Base-by-base conservation (phyloP, 2,888 invertebrate genomes). In the Tipula helvola region DNA sequence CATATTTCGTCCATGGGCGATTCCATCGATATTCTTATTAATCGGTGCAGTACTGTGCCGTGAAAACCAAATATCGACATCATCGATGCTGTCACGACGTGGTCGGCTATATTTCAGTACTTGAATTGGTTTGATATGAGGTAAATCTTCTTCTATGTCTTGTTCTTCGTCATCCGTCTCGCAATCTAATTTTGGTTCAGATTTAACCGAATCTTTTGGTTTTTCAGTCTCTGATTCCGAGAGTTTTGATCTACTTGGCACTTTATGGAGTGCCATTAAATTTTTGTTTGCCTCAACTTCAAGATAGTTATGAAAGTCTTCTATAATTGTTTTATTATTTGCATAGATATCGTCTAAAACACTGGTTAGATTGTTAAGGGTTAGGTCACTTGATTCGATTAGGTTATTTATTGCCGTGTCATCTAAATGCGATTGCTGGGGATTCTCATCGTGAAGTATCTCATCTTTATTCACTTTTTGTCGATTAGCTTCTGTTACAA, bases 51-150 rank as follows among this genome's bases (percentile, higher is more conserved):
- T n/a, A 8, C 13, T 39, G 18, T 85, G 85, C 3, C 42, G 39
- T 44, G 87, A 87, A 86, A 89, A 89, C 88, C 89, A 89, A 47
- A 86, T 87, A 52, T 89, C 88, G n/a, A 88, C 86, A 39, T 89
- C 88, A 57, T 88, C 88, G 83, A 89, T 89, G 57, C 88, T 88
- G 36, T 88, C 88, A 28, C 88, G 86, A 13, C 88, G 88, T 86
- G 84, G 84, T 0, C 84, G 36, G 39, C 16, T 3, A 5, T 39
- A 84, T 84, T 84, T 84, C n/a, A 84, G 39, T 84, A 39, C n/a
- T n/a, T 84, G 13, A 10, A 71, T 71, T 71, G 71, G 71, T 71
- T 71, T 71, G 39, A 39, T 39, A n/a, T 84, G 84, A 10, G 47
- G 86, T 18, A 42, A 42, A 47, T 86, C 47, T n/a, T 42, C 39